Percentiles rank a stretch among this genome's conserved stretches.
These are phyloP conservation scores for Poecilia gillii DNA, from an alignment of 2,797 vertebrate species.

Conservation along the genomic window DNA sequence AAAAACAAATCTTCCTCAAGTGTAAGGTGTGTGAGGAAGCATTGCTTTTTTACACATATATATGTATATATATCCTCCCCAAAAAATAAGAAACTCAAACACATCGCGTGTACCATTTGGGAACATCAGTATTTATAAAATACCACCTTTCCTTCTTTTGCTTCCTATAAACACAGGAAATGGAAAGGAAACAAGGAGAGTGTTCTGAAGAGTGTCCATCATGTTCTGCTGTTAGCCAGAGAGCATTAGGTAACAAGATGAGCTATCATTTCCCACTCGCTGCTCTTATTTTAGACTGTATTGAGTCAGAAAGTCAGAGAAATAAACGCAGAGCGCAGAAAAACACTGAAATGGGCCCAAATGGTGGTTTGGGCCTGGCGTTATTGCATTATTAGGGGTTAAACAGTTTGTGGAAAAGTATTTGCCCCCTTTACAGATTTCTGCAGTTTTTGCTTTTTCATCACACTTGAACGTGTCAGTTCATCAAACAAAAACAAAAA, in stretches of 20 bases:
- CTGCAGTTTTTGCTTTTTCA: background rate
- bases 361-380: background rate
- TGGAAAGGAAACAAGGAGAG: conserved; percentile 14
- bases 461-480: background rate
- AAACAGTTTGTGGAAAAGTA: background rate
- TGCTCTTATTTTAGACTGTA: conserved; percentile 54
- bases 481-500: background rate
- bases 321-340: conserved; percentile 20
- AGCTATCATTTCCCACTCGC: conserved; percentile 62
- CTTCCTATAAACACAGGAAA: conserved; percentile 3
- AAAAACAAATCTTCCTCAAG: conserved; percentile 12
- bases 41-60: conserved; percentile 4
- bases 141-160: conserved; percentile 11
- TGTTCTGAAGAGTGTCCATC: conserved; percentile 20
- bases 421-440: background rate
- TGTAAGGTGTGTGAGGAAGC: conserved; percentile 4
- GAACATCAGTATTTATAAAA: conserved; percentile 6
- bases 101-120: conserved; percentile 21
- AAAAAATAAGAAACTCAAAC: conserved; percentile 8
- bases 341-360: conserved; percentile 32
- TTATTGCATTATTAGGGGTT: background rate
- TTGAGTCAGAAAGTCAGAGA: conserved; percentile 62
- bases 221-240: conserved; percentile 45
- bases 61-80: conserved; percentile 9
- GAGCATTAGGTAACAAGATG: conserved; percentile 63